A percentile compares a stretch with the other conserved stretches of the same genome.
Evolutionary conservation across 2,888 invertebrate genomes (phyloP).

Genomic region (Acrobasis suavella): DNA sequence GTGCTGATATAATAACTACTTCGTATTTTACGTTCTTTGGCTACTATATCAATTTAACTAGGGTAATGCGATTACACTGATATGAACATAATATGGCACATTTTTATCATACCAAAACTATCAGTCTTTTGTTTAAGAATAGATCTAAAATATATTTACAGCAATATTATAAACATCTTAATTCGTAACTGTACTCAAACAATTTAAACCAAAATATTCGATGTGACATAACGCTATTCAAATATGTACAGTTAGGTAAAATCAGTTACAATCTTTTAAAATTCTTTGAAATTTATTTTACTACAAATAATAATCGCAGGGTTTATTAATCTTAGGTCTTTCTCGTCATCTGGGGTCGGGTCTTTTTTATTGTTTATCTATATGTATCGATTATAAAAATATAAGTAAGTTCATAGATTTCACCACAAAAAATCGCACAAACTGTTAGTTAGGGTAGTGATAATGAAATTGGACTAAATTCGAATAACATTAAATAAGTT

Average conservation of each 20-base stretch:
- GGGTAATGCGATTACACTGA: constrained; percentile 36
- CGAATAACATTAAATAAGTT: no score
- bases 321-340: no score
- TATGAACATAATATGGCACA: constrained; percentile 71
- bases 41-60: constrained; percentile 26
- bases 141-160: constrained; percentile 45
- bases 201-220: constrained; percentile 35
- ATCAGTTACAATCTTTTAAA: neutral
- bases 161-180: constrained; percentile 27
- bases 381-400: no score
- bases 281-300: neutral
- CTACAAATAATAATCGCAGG: no score
- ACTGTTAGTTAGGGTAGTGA: no score
- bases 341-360: no score
- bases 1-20: constrained; percentile 5
- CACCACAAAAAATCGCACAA: no score
- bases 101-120: constrained; percentile 64
- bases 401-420: no score
- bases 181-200: constrained; percentile 35
- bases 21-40: neutral
- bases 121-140: constrained; percentile 72
- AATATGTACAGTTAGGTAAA: constrained; percentile 25
- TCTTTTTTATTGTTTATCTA: no score
- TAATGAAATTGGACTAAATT: no score
- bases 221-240: constrained; percentile 35